Conservation (phyloP, 2,113 vertebrate genomes). For the Siniperca knerii region DNA sequence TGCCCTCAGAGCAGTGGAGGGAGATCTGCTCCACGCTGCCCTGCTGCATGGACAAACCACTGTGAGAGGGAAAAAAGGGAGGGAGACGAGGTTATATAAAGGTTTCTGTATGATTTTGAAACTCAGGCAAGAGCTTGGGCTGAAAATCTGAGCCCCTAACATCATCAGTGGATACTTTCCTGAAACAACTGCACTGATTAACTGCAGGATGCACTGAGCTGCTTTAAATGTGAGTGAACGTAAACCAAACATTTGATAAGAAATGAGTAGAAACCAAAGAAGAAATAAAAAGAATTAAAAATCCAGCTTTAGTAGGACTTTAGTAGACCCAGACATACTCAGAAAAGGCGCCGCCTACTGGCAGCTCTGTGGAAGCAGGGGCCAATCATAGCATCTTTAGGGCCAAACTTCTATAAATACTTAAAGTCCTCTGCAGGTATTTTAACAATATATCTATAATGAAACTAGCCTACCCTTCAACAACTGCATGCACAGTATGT, state of each 20-base stretch:
- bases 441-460: neutral
- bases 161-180: constrained; percentile 4
- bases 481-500: neutral
- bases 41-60: constrained; percentile 91
- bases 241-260: neutral
- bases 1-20: constrained; percentile 90
- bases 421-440: neutral
- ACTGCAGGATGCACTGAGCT: neutral
- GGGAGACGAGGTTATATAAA: constrained; percentile 8
- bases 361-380: neutral
- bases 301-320: neutral
- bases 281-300: neutral
- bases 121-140: neutral
- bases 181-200: neutral
- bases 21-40: constrained; percentile 93
- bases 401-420: neutral
- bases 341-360: constrained; percentile 56
- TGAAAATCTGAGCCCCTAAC: neutral
- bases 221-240: neutral
- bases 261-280: neutral
- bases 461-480: neutral
- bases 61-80: constrained; percentile 63
- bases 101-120: neutral
- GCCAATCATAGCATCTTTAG: neutral
- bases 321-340: neutral